A percentile compares a stretch with the other conserved stretches of the same genome.
Conservation (phyloP, 2,797 vertebrate species). For the Lithobates sylvaticus region DNA sequence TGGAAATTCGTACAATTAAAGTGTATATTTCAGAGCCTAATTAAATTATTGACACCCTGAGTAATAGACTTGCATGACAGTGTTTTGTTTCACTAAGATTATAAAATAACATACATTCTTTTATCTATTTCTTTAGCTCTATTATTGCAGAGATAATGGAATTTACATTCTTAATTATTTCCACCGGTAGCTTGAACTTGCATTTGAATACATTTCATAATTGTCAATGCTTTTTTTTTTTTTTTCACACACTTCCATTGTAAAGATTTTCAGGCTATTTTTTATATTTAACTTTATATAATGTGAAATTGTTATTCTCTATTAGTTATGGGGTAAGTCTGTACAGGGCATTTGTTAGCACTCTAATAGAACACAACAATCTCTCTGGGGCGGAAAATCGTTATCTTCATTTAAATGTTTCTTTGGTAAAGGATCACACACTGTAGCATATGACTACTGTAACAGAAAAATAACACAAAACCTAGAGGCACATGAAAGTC, state of each 20-base stretch:
- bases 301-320: conserved; percentile 10
- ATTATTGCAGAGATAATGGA: conserved; percentile 56
- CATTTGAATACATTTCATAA: conserved; percentile 38
- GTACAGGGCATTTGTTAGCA: conserved; percentile 2
- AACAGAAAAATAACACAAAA: not conserved
- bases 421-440: conserved; percentile 4
- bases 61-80: conserved; percentile 55
- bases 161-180: conserved; percentile 60
- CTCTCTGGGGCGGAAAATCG: not conserved
- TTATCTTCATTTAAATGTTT: not conserved
- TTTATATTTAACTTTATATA: not conserved
- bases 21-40: conserved; percentile 56
- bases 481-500: not conserved
- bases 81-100: conserved; percentile 57
- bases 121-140: conserved; percentile 53
- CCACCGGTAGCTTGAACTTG: conserved; percentile 50
- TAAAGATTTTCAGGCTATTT: conserved; percentile 18
- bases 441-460: not conserved
- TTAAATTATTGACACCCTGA: conserved; percentile 58
- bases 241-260: conserved; percentile 13
- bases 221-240: not conserved
- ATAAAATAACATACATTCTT: conserved; percentile 58
- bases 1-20: conserved; percentile 56
- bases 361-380: not conserved
- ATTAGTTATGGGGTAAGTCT: conserved; percentile 6